These are phyloP conservation scores for Perodicticus potto DNA, from an alignment of 2,797 vertebrate species.

Conservation along the genomic window DNA sequence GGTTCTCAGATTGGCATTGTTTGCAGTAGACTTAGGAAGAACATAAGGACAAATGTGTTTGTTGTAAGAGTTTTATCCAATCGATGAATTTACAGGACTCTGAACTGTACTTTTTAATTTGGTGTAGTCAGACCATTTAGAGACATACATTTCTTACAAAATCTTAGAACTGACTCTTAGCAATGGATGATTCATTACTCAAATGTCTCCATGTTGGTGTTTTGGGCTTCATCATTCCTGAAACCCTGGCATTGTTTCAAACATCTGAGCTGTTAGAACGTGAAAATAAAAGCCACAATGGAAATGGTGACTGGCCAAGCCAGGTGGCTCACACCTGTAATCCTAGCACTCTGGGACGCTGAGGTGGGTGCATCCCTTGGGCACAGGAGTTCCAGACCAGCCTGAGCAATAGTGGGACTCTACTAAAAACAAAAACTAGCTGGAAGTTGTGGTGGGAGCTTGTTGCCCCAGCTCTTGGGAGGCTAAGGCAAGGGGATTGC, in stretches of 20 bases:
- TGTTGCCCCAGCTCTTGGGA: too few relatives aligned
- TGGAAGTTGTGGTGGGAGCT: too few relatives aligned
- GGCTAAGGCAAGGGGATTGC: too few relatives aligned
- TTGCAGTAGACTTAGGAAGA: neutral
- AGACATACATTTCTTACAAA: neutral
- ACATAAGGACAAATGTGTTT: neutral
- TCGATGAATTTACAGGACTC: neutral
- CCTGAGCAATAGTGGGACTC: too few relatives aligned
- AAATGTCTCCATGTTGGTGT: neutral
- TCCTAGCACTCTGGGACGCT: too few relatives aligned
- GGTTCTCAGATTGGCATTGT: neutral
- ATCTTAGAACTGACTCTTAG: neutral
- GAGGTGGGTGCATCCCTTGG: too few relatives aligned
- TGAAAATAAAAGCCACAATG: neutral
- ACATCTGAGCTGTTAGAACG: neutral
- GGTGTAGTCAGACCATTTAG: neutral
- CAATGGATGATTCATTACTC: neutral
- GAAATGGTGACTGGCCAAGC: neutral
- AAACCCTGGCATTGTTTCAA: slow-evolving; percentile 23
- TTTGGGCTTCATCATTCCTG: slow-evolving; percentile 1
- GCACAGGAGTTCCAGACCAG: too few relatives aligned
- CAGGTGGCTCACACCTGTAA: too few relatives aligned
- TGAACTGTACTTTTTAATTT: neutral
- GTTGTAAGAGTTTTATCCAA: neutral
- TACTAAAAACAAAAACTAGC: too few relatives aligned